Evolutionary conservation across 2,113 vertebrate genomes (phyloP), one percentile per base, ranked within the genome.

Genomic region (Sylvia atricapilla): DNA sequence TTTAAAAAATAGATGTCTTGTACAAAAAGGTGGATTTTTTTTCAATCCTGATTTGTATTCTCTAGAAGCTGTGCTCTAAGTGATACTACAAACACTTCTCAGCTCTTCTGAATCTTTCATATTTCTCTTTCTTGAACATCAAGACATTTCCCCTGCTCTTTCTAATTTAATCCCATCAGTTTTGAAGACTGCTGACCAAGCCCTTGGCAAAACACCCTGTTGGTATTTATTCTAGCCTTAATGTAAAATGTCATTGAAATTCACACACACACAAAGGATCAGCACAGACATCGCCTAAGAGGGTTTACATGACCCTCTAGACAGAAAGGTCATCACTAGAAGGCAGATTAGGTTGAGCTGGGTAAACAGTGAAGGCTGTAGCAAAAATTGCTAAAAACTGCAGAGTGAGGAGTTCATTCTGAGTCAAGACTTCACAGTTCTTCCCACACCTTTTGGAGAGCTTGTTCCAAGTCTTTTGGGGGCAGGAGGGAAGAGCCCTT

Each of bases 201-300:
- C 47, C 85, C 30, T 66, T 72, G 46, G 86, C 76, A 90, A 92
- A 92, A 58, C 15, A 62, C n/a, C 41, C 83, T 53, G 49, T 63
- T 90, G 90, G 78, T 94, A 83, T 94, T 97, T 96, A 91, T 91
- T 85, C 70, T 69, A 78, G 63, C 66, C 52, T 58, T 87, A 82
- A 58, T 81, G 56, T 82, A 70, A 93, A 94, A 90, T 92, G 77
- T 87, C 89, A 95, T 30, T 84, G 80, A 94, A 82, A 91, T 87
- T 90, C 88, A 89, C 74, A 63, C 22, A 60, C 66, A 59, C 64
- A 92, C 64, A 74, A 31, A 94, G 63, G 44, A 75, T 79, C 6
- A 12, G 64, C 69, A 39, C 6, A 78, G 84, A 92, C 80, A 75
- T 95, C 0, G 7, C 93, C 92, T 91, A 41, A 59, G 76, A 96